These are phyloP conservation scores for Plectropomus leopardus DNA, from an alignment of 2,113 vertebrate genomes.

Conservation along the genomic window DNA sequence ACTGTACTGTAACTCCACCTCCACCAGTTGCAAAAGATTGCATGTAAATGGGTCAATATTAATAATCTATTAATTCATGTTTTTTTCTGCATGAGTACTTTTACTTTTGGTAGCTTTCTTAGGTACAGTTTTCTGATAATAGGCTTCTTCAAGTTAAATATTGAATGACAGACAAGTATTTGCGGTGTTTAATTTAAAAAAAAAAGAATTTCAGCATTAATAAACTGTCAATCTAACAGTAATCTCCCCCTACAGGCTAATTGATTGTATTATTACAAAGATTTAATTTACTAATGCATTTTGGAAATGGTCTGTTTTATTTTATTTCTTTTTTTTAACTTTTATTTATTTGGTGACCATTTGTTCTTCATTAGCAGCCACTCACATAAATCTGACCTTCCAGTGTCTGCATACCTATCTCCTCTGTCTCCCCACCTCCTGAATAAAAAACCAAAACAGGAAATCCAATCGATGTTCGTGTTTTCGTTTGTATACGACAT, in stretches of 20 bases:
- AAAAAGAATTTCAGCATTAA: neutral
- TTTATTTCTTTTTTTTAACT: neutral
- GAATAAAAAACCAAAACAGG: neutral
- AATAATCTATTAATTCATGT: too few relatives aligned
- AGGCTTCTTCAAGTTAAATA: too few relatives aligned
- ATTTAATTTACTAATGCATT: neutral
- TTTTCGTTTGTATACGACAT: constrained; percentile 55
- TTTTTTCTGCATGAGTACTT: too few relatives aligned
- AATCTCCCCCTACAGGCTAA: too few relatives aligned
- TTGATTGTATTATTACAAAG: neutral
- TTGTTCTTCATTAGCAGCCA: neutral
- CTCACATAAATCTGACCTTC: neutral
- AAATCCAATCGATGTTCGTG: neutral
- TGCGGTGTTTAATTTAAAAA: too few relatives aligned
- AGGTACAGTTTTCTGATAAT: too few relatives aligned
- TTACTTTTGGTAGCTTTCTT: too few relatives aligned
- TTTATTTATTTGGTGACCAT: neutral
- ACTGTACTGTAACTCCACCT: too few relatives aligned
- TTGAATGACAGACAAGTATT: too few relatives aligned
- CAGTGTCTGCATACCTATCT: constrained; percentile 1
- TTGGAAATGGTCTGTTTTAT: neutral
- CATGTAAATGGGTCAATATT: too few relatives aligned
- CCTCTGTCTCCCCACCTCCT: neutral
- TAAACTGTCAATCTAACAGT: neutral
- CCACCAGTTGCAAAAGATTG: too few relatives aligned